Percentiles rank a stretch among this genome's conserved stretches.
Conservation (phyloP, 2,797 vertebrate species). For the Eulemur mongoz region DNA sequence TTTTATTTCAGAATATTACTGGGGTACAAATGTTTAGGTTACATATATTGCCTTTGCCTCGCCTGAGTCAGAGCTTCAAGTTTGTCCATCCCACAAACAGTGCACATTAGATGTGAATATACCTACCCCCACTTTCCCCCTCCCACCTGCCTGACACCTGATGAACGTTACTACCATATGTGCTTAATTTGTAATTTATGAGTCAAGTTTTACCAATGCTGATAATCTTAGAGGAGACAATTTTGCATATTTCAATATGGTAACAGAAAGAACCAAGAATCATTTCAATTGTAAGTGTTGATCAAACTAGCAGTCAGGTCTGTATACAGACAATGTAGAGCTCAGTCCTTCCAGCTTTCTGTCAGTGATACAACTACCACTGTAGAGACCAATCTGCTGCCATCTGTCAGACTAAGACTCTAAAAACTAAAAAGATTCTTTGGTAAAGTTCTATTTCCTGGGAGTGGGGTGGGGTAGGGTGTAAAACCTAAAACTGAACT, state of each 20-base stretch:
- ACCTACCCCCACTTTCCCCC: no score
- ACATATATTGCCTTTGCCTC: no score
- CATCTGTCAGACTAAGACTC: not conserved
- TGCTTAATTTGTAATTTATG: constrained; percentile 1
- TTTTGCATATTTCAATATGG: not conserved
- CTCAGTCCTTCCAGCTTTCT: not conserved
- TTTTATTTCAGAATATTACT: no score
- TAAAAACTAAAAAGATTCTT: not conserved
- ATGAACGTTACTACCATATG: no score
- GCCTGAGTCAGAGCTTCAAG: no score
- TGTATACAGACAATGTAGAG: not conserved
- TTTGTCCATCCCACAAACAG: no score
- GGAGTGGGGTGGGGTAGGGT: not conserved
- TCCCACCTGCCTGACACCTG: no score
- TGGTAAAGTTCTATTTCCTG: not conserved
- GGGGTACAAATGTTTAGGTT: no score
- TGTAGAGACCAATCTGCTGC: not conserved
- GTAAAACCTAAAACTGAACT: constrained; percentile 8
- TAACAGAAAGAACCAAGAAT: not conserved
- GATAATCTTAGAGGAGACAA: constrained; percentile 22
- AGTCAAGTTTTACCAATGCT: not conserved
- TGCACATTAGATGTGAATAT: no score
- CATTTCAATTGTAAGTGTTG: constrained; percentile 3
- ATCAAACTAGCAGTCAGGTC: constrained; percentile 23
- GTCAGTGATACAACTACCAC: not conserved